phyloP scores from a whole-genome alignment of 2,888 invertebrate genomes.

The Plebejus melissa region DNA sequence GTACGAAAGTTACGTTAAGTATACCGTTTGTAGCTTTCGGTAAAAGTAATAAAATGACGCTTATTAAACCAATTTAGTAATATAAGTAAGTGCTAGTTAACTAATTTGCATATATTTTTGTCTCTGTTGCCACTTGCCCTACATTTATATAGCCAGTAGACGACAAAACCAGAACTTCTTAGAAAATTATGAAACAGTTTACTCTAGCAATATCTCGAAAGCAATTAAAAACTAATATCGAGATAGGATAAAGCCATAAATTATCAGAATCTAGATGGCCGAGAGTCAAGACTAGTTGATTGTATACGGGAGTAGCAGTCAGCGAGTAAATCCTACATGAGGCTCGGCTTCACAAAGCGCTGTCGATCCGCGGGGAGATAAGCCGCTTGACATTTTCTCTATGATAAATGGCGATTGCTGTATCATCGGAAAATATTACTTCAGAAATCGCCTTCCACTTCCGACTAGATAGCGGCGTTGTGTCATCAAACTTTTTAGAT shows the following conservation, averaged over 20 bases:
- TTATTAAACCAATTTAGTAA: neutral
- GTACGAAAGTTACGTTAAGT: neutral
- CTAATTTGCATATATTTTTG: conserved; percentile 1
- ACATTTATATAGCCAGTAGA: neutral
- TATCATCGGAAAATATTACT: conserved; percentile 20
- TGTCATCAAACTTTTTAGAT: neutral
- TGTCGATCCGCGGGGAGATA: conserved; percentile 20
- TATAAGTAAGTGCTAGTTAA: neutral
- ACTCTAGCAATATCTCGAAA: neutral
- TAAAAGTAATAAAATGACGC: neutral
- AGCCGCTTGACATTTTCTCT: conserved; percentile 23
- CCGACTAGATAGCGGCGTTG: neutral
- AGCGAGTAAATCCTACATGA: conserved; percentile 20
- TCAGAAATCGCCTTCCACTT: conserved; percentile 9
- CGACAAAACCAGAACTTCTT: neutral
- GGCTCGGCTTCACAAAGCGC: conserved; percentile 26
- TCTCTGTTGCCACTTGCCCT: neutral
- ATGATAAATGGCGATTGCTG: conserved; percentile 26
- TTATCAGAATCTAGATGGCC: conserved; percentile 18
- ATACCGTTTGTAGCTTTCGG: neutral
- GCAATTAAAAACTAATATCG: conserved; percentile 19
- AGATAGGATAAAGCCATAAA: conserved; percentile 19
- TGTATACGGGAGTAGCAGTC: conserved; percentile 16
- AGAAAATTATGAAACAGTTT: neutral
- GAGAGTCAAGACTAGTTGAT: conserved; percentile 19